Base-by-base conservation (phyloP, 2,888 invertebrate genomes). In the Palloptera scutellata region DNA sequence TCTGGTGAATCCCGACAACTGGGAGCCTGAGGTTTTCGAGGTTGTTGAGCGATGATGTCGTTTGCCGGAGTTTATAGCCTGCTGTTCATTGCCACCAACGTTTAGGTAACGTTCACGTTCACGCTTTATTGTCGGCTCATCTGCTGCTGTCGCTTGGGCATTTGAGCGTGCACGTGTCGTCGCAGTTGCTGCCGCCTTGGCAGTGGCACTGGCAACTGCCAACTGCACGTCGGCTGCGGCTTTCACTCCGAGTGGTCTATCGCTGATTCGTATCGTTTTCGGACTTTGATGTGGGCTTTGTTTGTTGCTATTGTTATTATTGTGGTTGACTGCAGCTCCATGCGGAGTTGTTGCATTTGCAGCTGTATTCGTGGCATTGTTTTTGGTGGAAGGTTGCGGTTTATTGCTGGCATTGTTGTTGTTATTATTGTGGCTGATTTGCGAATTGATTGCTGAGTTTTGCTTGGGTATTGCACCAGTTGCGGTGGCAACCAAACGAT, bases 381-480 rank as follows among this genome's bases (percentile, higher is more conserved):
- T 60, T 40, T 55, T 53, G 15, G n/a, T 19, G 1, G 17, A 41
- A 17, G 48, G 55, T 6, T n/a, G 15, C 9, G n/a, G 15, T 13
- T 12, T 58, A 11, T 68, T 67, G 17, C n/a, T 54, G 17, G 60
- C 68, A 53, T 48, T 62, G 53, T 57, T 68, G 45, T 53, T 53
- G 61, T 42, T 61, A 20, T 30, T 48, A 40, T 41, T 19, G 42
- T 17, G 17, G n/a, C 53, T 17, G 10, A 41, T 13, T 8, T 53
- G 45, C 40, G 11, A 11, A 20, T n/a, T n/a, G 8, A 40, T 43
- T 8, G 65, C 67, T 63, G 67, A 70, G 19, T 13, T 64, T 30
- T 74, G 73, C 64, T 84, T 84, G 4, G 84, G 83, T 74, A 84
- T 81, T 17, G 84, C 83, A 2, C 84, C 84, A 0, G 83, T 83